A percentile compares a stretch with the other conserved stretches of the same genome.
Conservation (phyloP, 2,113 vertebrate species). For the Mirounga angustirostris region DNA sequence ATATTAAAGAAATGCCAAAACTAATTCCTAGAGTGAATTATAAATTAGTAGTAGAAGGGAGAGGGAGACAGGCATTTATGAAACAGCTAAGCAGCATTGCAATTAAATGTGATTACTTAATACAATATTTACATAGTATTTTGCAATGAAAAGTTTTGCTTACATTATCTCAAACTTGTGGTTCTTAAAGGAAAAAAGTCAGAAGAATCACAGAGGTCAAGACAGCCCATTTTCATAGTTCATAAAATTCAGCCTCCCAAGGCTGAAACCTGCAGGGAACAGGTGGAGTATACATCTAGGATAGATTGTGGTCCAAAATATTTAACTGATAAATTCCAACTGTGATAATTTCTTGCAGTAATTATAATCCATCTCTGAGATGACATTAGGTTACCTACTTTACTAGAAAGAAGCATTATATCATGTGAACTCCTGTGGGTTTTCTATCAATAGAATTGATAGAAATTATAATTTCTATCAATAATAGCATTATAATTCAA, state of each 20-base stretch:
- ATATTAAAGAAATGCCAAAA: not conserved
- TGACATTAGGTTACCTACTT: conserved; percentile 20
- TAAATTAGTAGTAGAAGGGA: not conserved
- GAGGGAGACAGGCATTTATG: not conserved
- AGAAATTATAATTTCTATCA: too few species aligned
- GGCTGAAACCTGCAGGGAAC: not conserved
- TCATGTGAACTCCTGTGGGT: not conserved
- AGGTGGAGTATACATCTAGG: not conserved
- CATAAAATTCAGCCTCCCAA: not conserved
- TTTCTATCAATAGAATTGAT: not conserved
- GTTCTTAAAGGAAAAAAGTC: not conserved
- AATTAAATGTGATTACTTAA: not conserved
- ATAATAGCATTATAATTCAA: not conserved
- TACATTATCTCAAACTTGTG: not conserved
- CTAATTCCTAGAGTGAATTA: not conserved
- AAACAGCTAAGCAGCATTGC: not conserved
- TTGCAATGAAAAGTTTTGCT: not conserved
- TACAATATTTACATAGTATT: not conserved
- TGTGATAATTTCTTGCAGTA: conserved; percentile 49
- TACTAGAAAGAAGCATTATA: conserved; percentile 30
- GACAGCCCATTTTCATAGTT: not conserved
- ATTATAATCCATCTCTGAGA: conserved; percentile 62
- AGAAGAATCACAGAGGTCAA: not conserved
- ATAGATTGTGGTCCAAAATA: not conserved
- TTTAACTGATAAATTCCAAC: conserved; percentile 59